These are phyloP conservation scores for Eciton burchellii DNA, from an alignment of 1,140 invertebrate genomes.

Conservation along the genomic window DNA sequence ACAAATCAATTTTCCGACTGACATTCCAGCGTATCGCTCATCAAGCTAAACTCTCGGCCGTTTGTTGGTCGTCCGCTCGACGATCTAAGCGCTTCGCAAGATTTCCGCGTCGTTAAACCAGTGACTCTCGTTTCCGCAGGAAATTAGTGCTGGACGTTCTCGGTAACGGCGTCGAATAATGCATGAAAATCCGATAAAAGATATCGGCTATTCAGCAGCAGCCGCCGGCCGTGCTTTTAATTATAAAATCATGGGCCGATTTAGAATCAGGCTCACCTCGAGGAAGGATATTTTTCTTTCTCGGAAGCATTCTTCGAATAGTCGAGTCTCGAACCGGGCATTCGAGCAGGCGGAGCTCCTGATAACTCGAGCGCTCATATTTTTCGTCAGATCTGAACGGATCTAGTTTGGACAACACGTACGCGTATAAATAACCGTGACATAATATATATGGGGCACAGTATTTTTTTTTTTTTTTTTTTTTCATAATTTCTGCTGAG, in stretches of 20 bases:
- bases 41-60: neutral
- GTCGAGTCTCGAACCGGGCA: no score
- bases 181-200: slow-evolving; percentile 6
- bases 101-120: slow-evolving; percentile 12
- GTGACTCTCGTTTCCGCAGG: slow-evolving; percentile 15
- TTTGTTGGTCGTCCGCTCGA: neutral
- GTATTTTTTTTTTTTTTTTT: no score
- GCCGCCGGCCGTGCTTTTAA: neutral
- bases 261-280: neutral
- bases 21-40: neutral
- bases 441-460: no score
- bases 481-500: no score
- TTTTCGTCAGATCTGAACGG: no score
- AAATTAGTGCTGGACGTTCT: slow-evolving; percentile 10
- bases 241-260: neutral
- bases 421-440: no score
- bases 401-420: no score
- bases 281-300: neutral
- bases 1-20: no score
- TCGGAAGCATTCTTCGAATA: neutral
- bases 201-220: neutral
- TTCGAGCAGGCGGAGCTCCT: no score
- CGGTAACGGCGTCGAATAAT: slow-evolving; percentile 17
- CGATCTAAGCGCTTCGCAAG: slow-evolving; percentile 7
- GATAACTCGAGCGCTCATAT: no score